A percentile compares a stretch with the other conserved stretches of the same genome.
Conservation (phyloP, 2,797 vertebrate species). For the Selene dorsalis region DNA sequence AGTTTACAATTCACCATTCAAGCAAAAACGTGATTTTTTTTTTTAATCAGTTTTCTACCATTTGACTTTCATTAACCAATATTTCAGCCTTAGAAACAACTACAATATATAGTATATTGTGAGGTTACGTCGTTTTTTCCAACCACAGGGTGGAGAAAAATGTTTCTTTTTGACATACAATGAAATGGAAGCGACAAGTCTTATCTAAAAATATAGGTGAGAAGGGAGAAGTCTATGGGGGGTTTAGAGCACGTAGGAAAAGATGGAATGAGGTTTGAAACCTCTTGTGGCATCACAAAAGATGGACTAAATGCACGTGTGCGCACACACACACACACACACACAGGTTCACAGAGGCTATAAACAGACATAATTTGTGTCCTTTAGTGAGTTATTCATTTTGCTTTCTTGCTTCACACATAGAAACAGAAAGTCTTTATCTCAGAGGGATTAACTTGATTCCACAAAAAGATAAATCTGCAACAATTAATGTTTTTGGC, state of each 20-base stretch:
- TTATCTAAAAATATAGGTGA: not conserved
- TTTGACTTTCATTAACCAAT: too few species aligned
- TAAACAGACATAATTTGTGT: conserved; percentile 19
- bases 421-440: not conserved
- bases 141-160: too few species aligned
- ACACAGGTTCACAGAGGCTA: not conserved
- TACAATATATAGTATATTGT: too few species aligned
- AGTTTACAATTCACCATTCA: too few species aligned
- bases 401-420: conserved; percentile 13
- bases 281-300: conserved; percentile 1
- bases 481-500: not conserved
- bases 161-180: not conserved
- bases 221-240: not conserved
- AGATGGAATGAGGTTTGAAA: conserved; percentile 23
- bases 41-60: too few species aligned
- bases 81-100: too few species aligned
- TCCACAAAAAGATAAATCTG: not conserved
- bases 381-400: not conserved
- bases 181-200: not conserved
- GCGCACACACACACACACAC: not conserved
- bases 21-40: too few species aligned
- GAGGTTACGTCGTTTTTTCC: too few species aligned
- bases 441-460: not conserved
- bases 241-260: conserved; percentile 9
- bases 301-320: not conserved